Base-by-base conservation (phyloP, 2,113 vertebrate species). In the Phyllopteryx taeniolatus region DNA sequence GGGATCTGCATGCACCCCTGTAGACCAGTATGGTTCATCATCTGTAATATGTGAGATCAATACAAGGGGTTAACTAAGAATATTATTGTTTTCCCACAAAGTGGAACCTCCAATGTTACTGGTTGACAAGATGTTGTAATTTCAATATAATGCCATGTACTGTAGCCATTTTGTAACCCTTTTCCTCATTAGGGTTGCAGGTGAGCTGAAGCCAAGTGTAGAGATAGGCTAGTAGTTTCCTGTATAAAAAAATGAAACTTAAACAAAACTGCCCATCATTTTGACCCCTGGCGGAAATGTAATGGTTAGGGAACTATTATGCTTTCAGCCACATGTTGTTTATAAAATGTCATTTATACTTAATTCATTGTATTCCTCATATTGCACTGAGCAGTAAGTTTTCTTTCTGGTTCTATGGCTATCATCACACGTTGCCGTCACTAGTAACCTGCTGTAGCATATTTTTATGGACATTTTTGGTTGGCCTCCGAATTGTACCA, bases 1-100 rank as follows among this genome's bases (percentile, higher is more conserved):
- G 79, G 74, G 53, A 82, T 47, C 27, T 3, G 0, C 2, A 47
- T 12, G 27, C 19, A 70, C 10, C 43, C 44, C 27, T 70, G 57
- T 35, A 4, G 17, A 51, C 5, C 3, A 70, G 76, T 79, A 46
- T 51, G 49, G 27, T 46, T n/a, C 42, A 27, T 39, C 3, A 39
- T 54, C 20, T 54, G 53, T 54, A n/a, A 10, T 54, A 2, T 17
- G n/a, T 42, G 17, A 31, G 33, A 33, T 54, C 33, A 54, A 56
- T 35, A 54, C 44, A 8, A 27, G 44, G 2, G 14, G 12, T 47
- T 31, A 66, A 66, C 13, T 9, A 27, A 8, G n/a, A 66, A 13
- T 27, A 27, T 66, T 46, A 22, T 31, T 27, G 14, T 61, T 31
- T 66, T 15, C 4, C 13, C 33, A 4, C 4, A 61, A 13, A 35